Evolutionary conservation across 2,113 vertebrate species (phyloP).

Genomic region (Rhipidura dahli): DNA sequence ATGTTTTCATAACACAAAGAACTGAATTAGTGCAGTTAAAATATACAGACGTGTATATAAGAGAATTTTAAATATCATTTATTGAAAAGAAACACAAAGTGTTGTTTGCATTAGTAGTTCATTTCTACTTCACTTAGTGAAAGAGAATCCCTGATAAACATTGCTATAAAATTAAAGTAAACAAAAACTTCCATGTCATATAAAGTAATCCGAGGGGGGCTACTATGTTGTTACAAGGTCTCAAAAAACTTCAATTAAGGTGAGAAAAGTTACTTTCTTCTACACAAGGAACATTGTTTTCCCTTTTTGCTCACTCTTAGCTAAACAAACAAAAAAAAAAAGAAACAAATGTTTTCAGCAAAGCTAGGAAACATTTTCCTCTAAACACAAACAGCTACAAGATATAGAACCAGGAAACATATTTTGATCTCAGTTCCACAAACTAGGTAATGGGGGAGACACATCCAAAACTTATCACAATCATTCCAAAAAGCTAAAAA

Average conservation of each 20-base stretch:
- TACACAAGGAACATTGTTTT: not conserved
- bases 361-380: not conserved
- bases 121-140: not conserved
- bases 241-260: not conserved
- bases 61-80: not conserved
- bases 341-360: not conserved
- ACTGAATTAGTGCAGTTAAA: not conserved
- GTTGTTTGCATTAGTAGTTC: not conserved
- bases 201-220: accelerated
- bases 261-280: not conserved
- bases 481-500: not conserved
- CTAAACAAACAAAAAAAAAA: not conserved
- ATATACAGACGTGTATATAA: not conserved
- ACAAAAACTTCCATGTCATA: not conserved
- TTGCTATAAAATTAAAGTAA: not conserved
- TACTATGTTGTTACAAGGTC: not conserved
- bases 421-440: not conserved
- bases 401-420: not conserved
- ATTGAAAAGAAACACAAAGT: not conserved
- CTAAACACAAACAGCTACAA: not conserved
- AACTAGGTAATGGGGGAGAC: not conserved
- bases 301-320: not conserved
- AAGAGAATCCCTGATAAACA: not conserved
- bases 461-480: not conserved
- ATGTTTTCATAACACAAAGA: not conserved